Percentiles rank a stretch among this genome's conserved stretches.
Conservation (phyloP, 1,140 invertebrate species). For the Coboldia fuscipes region DNA sequence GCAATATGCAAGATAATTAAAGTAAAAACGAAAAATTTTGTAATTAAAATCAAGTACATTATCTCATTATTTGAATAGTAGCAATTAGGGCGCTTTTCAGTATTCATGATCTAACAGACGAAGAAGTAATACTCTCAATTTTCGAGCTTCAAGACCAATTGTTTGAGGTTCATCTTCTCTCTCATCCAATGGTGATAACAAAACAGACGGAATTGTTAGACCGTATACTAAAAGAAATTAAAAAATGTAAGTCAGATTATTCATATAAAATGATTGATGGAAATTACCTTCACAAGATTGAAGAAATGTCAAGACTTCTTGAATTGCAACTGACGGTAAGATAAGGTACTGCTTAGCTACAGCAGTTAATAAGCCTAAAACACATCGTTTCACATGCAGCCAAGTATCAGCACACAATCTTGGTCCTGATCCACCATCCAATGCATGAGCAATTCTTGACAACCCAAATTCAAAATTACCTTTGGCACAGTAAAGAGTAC, state of each 20-base stretch:
- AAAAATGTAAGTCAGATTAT: background rate
- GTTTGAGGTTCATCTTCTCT: conserved; percentile 14
- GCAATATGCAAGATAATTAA: too few species aligned
- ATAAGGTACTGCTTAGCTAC: conserved; percentile 74
- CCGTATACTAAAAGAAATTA: conserved; percentile 10
- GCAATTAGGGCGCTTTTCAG: too few species aligned
- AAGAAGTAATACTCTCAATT: conserved; percentile 12
- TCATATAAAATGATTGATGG: background rate
- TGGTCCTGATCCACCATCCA: conserved; percentile 17
- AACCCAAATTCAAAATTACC: conserved; percentile 99
- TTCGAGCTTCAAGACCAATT: conserved; percentile 19
- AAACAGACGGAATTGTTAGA: conserved; percentile 13
- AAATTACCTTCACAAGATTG: conserved; percentile 51
- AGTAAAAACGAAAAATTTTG: too few species aligned
- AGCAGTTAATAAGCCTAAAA: conserved; percentile 77
- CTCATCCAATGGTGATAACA: conserved; percentile 7
- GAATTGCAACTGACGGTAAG: conserved; percentile 60
- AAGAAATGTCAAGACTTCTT: conserved; percentile 76
- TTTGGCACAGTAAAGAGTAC: conserved; percentile 94
- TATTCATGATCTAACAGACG: conserved; percentile 18
- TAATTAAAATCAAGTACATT: too few species aligned
- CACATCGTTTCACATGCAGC: conserved; percentile 86
- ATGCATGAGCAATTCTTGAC: conserved; percentile 50
- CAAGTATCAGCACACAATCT: conserved; percentile 79
- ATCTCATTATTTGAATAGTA: too few species aligned